Conservation (phyloP, 2,797 vertebrate species). For the Myiotriccus ornatus region DNA sequence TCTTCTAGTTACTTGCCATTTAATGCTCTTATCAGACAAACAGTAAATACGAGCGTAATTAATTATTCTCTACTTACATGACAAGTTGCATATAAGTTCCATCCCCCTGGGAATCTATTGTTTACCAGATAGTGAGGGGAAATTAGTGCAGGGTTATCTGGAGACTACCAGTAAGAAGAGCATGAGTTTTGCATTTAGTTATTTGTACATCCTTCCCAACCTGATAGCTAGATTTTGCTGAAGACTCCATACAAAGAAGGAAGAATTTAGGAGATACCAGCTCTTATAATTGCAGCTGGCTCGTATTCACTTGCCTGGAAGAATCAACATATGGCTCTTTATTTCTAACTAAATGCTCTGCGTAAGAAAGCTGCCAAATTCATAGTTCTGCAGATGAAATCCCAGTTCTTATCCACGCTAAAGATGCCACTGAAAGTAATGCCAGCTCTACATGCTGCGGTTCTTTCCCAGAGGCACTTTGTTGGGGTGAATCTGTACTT, state of each 20-base stretch:
- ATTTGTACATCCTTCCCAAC: neutral
- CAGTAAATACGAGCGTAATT: slow-evolving; percentile 73
- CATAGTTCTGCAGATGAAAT: neutral
- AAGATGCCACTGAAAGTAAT: neutral
- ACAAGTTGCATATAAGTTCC: slow-evolving; percentile 59
- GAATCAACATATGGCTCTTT: neutral
- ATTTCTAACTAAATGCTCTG: neutral
- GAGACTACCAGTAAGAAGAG: slow-evolving; percentile 29
- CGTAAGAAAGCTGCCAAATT: neutral
- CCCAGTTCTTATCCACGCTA: accelerated
- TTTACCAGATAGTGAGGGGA: slow-evolving; percentile 35
- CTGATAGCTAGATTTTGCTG: neutral
- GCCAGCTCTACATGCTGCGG: neutral
- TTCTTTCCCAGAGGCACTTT: neutral
- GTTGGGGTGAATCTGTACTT: neutral
- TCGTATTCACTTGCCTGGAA: slow-evolving; percentile 6
- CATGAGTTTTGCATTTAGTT: neutral
- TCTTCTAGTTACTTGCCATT: slow-evolving; percentile 53
- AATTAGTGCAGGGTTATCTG: slow-evolving; percentile 49
- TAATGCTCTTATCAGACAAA: slow-evolving; percentile 72
- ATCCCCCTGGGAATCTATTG: neutral
- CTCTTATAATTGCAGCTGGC: neutral
- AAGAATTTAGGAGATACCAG: neutral
- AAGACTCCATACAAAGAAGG: neutral
- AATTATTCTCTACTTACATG: slow-evolving; percentile 72